Conservation (phyloP, 2,797 vertebrate species). For the Scolopax bukidnonensis region DNA sequence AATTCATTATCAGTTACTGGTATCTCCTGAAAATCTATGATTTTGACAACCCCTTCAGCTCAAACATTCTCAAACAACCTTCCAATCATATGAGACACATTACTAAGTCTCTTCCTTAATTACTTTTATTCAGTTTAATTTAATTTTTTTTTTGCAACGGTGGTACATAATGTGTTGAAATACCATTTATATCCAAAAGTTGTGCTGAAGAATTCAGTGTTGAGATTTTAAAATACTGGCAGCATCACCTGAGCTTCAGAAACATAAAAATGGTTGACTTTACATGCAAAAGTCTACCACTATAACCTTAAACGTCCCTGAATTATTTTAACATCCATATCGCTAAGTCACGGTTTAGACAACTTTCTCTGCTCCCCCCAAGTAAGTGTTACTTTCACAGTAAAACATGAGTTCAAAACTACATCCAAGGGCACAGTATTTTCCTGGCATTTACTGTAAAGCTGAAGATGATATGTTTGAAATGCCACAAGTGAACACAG, state of each 20-base stretch:
- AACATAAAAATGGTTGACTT: not conserved
- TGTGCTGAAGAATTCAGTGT: not conserved
- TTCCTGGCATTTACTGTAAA: not conserved
- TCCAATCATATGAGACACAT: not conserved
- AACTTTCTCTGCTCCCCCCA: not conserved
- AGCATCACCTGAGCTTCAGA: not conserved
- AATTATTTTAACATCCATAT: not conserved
- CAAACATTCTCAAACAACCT: not conserved
- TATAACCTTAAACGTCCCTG: not conserved
- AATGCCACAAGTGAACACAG: not conserved
- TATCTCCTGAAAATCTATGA: not conserved
- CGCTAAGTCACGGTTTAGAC: not conserved
- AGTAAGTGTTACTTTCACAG: not conserved
- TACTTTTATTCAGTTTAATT: not conserved
- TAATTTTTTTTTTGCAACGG: not conserved
- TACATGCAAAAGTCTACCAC: not conserved
- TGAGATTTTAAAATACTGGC: not conserved
- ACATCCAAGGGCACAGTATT: not conserved
- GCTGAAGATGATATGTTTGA: not conserved
- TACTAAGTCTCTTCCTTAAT: not conserved
- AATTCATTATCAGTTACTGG: not conserved
- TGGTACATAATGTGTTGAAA: not conserved
- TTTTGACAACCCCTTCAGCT: not conserved
- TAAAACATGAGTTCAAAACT: not conserved
- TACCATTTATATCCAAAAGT: not conserved